Evolutionary conservation across 2,888 invertebrate genomes (phyloP), one percentile per base, ranked within the genome.

Genomic region (Hofmannophila pseudospretella): DNA sequence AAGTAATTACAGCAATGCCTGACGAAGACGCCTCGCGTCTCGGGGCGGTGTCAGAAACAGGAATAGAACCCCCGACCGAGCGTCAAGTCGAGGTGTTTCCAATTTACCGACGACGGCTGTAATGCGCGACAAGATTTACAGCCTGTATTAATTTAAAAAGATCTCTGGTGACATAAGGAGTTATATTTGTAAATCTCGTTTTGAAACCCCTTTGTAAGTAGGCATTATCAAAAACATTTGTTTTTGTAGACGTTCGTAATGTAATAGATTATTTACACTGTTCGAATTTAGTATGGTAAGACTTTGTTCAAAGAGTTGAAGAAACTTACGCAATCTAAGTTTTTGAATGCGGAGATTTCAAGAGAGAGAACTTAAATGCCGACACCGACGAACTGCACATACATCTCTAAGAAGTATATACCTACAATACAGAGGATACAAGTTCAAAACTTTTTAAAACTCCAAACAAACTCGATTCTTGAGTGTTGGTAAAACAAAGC

Each of bases 1-100:
- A 66, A 67, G 73, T 78, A 82, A 84, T 81, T 81, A 80, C 67
- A 72, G 62, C 64, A 58, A 67, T 69, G 77, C 73, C 69, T 69
- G 70, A 76, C 79, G 77, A 78, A 73, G 72, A 67, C 65, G 58
- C 47, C 72, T 67, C 65, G 58, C 47, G 49, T 65, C 66, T 58
- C 46, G 63, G 42, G 58, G 62, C 59, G 58, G 67, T 74, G 84
- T 82, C 85, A 84, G 54, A 49, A 58, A 64, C 85, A 84, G 78
- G 72, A 82, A 82, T 82, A 82, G 81, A 75, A 67, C 53, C 69
- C 65, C 72, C 67, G 62, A 61, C 65, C 43, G 60, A 54, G 55
- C 55, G 59, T 43, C 54, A 52, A 59, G 54, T 41, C 63, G 69
- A 76, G 75, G 77, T 78, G 81, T 76, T 78, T 73, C 74, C 75